Evolutionary conservation across 1,140 invertebrate genomes (phyloP), one percentile per base, ranked within the genome.

Genomic region (Eriosoma lanigerum): DNA sequence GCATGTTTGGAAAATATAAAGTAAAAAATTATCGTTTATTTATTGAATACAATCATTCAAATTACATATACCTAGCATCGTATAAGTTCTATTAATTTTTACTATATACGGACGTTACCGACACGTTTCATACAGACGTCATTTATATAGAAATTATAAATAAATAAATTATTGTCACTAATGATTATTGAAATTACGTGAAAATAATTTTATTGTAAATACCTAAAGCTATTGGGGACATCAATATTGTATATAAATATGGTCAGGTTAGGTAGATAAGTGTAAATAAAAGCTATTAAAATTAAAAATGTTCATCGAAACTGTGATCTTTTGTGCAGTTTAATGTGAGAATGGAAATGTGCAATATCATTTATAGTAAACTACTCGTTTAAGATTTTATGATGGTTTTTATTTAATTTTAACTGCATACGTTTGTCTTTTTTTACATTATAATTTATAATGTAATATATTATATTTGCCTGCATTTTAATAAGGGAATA

Each of bases 301-400:
- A 60, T 78, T 52, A 21, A 21, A 48, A 46, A 19, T 78, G 46
- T 38, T 26, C 38, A 44, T 78, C 44, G 15, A 48, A 62, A 78
- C 44, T 48, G 72, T 75, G 56, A 62, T 60, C 38, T 78, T 62
- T 21, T 44, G 2, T 21, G 1, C 21, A 26, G 38, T 29, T 8
- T 46, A 26, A 58, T 58, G 56, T n/a, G n/a, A 48, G 13, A 78
- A 48, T 26, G 75, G 75, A 78, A 78, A 62, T n/a, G 75, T 78
- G 75, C 75, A 78, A 78, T 78, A 78, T 78, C 44, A 78, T 26
- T 52, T 54, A 29, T 48, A 64, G 38, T 68, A 48, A 48, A 24
- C 3, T 48, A 68, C 48, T 68, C 38, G 24, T 68, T 17, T 68
- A 62, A n/a, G n/a, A n/a, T n/a, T 56, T 19, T 54, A 54, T n/a